phyloP scores from a whole-genome alignment of 2,797 vertebrate genomes.

The Amniataba percoides region DNA sequence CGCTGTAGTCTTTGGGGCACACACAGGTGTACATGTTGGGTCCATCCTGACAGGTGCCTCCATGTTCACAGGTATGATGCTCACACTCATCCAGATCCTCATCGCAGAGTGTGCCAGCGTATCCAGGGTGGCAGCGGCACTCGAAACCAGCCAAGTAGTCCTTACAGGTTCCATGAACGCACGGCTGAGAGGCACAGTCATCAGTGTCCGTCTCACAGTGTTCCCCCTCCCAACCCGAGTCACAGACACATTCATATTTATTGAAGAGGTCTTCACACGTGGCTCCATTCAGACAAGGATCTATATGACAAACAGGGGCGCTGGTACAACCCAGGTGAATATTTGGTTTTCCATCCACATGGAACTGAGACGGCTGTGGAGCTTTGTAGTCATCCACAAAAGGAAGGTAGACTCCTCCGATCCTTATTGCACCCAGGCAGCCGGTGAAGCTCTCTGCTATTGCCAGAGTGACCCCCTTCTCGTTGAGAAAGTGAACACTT shows the following conservation, averaged over 20 bases:
- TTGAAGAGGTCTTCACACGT: slow-evolving; percentile 91
- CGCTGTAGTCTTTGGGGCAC: slow-evolving; percentile 85
- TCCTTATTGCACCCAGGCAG: slow-evolving; percentile 88
- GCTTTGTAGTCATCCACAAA: slow-evolving; percentile 76
- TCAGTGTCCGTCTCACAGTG: slow-evolving; percentile 86
- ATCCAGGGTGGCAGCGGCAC: slow-evolving; percentile 89
- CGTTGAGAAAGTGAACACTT: slow-evolving; percentile 87
- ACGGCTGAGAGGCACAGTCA: slow-evolving; percentile 89
- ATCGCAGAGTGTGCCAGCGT: slow-evolving; percentile 86
- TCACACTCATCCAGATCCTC: slow-evolving; percentile 89
- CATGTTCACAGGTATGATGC: slow-evolving; percentile 86
- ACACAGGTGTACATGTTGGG: slow-evolving; percentile 87
- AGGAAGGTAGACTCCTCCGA: slow-evolving; percentile 90
- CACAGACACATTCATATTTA: slow-evolving; percentile 86
- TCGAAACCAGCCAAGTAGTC: slow-evolving; percentile 86
- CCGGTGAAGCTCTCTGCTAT: slow-evolving; percentile 91
- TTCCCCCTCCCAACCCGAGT: slow-evolving; percentile 87
- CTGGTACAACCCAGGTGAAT: slow-evolving; percentile 86
- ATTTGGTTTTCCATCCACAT: slow-evolving; percentile 38
- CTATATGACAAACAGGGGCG: slow-evolving; percentile 83
- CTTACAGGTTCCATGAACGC: slow-evolving; percentile 87
- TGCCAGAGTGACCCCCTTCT: slow-evolving; percentile 63
- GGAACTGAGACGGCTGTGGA: slow-evolving; percentile 85
- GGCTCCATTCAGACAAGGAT: slow-evolving; percentile 88
- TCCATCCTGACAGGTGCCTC: slow-evolving; percentile 87